Conservation (phyloP, 2,888 invertebrate genomes). For the Cosmopolites sordidus region DNA sequence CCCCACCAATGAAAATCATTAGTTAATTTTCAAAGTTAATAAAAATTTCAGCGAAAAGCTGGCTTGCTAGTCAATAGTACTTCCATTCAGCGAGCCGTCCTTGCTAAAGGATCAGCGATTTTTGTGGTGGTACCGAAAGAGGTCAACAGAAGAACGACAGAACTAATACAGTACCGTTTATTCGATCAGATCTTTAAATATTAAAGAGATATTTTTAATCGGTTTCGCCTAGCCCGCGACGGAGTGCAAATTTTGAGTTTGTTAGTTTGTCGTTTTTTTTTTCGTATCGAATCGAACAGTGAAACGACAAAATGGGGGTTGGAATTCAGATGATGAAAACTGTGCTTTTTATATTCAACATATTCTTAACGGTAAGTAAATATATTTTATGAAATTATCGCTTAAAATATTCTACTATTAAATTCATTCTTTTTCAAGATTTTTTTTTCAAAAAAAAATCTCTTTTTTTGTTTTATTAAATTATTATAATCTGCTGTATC, state of each 20-base stretch:
- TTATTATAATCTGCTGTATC: no score
- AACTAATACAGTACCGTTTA: slow-evolving; percentile 11
- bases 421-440: no score
- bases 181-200: slow-evolving; percentile 18
- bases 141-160: slow-evolving; percentile 13
- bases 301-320: slow-evolving; percentile 20
- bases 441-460: no score
- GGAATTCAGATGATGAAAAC: slow-evolving; percentile 27
- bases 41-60: slow-evolving; percentile 13
- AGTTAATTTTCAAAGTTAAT: slow-evolving; percentile 24
- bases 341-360: slow-evolving; percentile 26
- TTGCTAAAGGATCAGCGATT: slow-evolving; percentile 17
- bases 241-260: background rate
- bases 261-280: slow-evolving; percentile 1
- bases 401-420: no score
- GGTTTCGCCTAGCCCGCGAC: background rate
- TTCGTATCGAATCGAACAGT: no score
- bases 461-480: no score
- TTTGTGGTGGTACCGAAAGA: slow-evolving; percentile 20
- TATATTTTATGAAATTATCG: no score
- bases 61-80: slow-evolving; percentile 7
- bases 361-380: slow-evolving; percentile 27
- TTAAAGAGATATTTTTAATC: slow-evolving; percentile 11
- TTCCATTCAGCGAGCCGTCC: slow-evolving; percentile 18
- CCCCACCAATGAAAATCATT: slow-evolving; percentile 13